A percentile compares a stretch with the other conserved stretches of the same genome.
phyloP scores from a whole-genome alignment of 2,113 vertebrate species.

The Acanthisitta chloris region DNA sequence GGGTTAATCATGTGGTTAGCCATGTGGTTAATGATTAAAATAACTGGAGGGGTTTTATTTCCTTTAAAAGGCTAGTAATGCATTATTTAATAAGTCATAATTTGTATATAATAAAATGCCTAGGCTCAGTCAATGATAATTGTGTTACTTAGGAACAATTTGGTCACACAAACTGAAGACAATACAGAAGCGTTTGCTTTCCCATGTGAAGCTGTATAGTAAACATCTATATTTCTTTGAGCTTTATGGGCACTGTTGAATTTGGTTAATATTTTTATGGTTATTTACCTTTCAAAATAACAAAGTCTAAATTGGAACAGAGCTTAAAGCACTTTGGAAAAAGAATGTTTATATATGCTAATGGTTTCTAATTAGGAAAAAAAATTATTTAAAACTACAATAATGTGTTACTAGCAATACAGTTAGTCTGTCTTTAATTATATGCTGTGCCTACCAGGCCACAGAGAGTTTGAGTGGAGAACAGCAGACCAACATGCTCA shows the following conservation, averaged over 20 bases:
- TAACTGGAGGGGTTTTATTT: slow-evolving; percentile 9
- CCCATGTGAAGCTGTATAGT: background rate
- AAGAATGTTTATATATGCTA: background rate
- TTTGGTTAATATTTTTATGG: background rate
- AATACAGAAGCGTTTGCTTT: background rate
- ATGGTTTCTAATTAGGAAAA: background rate
- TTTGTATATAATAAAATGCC: slow-evolving; percentile 16
- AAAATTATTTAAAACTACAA: background rate
- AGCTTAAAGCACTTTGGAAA: background rate
- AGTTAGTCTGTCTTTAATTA: background rate
- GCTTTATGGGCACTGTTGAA: background rate
- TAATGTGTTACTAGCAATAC: background rate
- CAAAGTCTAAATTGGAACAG: background rate
- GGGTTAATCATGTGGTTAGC: slow-evolving; percentile 5
- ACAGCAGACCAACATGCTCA: background rate
- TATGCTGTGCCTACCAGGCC: background rate
- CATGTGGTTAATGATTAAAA: background rate
- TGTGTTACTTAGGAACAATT: background rate
- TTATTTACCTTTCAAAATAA: slow-evolving; percentile 7
- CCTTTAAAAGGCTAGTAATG: slow-evolving; percentile 7
- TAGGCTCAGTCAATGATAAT: background rate
- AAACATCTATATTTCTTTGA: background rate
- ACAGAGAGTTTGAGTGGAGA: background rate
- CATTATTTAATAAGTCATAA: slow-evolving; percentile 20
- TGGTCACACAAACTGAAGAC: background rate